Base-by-base conservation (phyloP, 2,888 invertebrate species). In the Euplagia quadripunctaria region DNA sequence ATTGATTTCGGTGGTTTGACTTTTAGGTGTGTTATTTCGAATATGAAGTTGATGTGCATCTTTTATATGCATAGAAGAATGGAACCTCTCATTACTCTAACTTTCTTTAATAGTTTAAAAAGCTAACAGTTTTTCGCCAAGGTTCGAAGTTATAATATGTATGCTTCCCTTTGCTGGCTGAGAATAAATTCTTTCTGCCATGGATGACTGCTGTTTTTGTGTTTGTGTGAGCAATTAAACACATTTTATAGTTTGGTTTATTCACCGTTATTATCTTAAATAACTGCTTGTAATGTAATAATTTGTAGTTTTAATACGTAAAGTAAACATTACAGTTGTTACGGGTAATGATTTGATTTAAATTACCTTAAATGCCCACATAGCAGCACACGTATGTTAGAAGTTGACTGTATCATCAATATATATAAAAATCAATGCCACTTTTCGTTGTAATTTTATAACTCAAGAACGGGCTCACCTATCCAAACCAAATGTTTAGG, bases 321-420 rank as follows among this genome's bases (percentile, higher is more conserved):
- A 78, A 75, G 72, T 67, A 73, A 72, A 65, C 66, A 70, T 68
- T 73, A 73, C 71, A 75, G 77, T 72, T 69, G 84, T 80, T 82
- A 77, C 72, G 73, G 74, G 61, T 74, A 71, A 75, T 82, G 71
- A 82, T 83, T 84, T 78, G 63, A 84, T 83, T 82, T 80, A 72
- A 84, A 84, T 83, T 82, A 78, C 76, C 63, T 78, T 84, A 82
- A 76, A 77, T 74, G 43, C 75, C 67, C 74, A 71, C 74, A 71
- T 55, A 75, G 67, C 70, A 72, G 68, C 71, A 72, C 66, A 72
- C 68, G 74, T 83, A 71, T 70, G 42, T 67, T 63, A 46, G 7
- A 55, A 69, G 16, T 41, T 61, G 58, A 41, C 49, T 5, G 8
- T 69, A 46, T 68, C n/a, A n/a, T n/a, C n/a, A n/a, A n/a, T n/a